Percentiles rank a stretch among this genome's conserved stretches.
Conservation (phyloP, 2,113 vertebrate genomes). For the Reinhardtius hippoglossoides region DNA sequence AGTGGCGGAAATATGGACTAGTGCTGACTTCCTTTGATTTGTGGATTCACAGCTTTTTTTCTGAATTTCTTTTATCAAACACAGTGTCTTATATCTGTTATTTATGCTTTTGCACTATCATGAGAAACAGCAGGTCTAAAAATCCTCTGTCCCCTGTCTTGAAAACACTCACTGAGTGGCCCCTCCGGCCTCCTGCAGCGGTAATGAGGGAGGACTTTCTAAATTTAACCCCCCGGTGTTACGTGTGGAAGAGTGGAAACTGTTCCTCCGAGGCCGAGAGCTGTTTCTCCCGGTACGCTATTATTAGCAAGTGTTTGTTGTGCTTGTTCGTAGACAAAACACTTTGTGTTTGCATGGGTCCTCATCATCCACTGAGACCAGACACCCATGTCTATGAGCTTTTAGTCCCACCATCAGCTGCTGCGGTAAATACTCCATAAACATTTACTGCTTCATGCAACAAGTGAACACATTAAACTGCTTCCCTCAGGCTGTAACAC, state of each 20-base stretch:
- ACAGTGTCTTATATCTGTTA: background rate
- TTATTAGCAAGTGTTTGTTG: constrained; percentile 57
- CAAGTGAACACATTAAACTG: background rate
- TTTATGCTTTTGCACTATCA: background rate
- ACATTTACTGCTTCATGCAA: background rate
- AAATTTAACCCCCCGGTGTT: constrained; percentile 40
- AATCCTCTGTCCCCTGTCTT: background rate
- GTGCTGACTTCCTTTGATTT: background rate
- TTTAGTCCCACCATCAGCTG: background rate
- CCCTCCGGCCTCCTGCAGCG: background rate
- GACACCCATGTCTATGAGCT: background rate
- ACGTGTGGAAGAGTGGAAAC: constrained; percentile 39
- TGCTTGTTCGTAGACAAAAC: constrained; percentile 69
- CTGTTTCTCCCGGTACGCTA: constrained; percentile 53
- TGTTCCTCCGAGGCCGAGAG: constrained; percentile 21
- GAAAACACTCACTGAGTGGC: background rate
- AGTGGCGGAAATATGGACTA: background rate
- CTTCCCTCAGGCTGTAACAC: background rate
- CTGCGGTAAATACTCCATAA: background rate
- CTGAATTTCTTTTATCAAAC: no score
- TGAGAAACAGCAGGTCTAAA: background rate
- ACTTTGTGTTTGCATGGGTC: constrained; percentile 30
- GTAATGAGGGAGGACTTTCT: constrained; percentile 27
- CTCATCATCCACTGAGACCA: constrained; percentile 12
- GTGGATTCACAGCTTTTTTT: background rate